phyloP scores from a whole-genome alignment of 2,113 vertebrate species.

The Pachypanchax playfairii region DNA sequence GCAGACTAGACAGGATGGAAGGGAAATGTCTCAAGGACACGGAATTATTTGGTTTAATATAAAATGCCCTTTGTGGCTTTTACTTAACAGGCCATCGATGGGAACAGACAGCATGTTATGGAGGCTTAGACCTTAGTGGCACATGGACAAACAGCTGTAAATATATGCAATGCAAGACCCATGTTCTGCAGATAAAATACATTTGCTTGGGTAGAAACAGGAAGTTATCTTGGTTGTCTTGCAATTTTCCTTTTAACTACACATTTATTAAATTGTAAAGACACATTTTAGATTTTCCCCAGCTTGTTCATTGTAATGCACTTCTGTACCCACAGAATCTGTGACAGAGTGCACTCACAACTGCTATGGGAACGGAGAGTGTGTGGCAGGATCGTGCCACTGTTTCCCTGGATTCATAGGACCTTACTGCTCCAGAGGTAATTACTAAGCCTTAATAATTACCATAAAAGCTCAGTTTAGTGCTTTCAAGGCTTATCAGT shows the following conservation, averaged over 20 bases:
- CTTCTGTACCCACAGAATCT: conserved; percentile 84
- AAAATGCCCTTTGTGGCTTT: conserved; percentile 60
- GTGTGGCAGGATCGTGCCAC: conserved; percentile 94
- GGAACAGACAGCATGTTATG: conserved; percentile 48
- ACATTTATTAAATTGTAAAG: conserved; percentile 42
- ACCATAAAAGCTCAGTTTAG: conserved; percentile 18
- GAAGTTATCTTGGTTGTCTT: conserved; percentile 7
- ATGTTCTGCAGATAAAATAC: conserved; percentile 36
- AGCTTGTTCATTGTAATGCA: conserved; percentile 30
- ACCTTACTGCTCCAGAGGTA: conserved; percentile 97
- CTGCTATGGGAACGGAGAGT: conserved; percentile 98
- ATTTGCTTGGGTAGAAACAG: background rate
- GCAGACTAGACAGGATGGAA: conserved; percentile 37
- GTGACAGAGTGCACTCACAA: conserved; percentile 96
- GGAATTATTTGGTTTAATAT: conserved; percentile 71
- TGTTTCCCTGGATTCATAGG: conserved; percentile 98
- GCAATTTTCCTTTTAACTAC: conserved; percentile 25
- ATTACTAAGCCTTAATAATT: conserved; percentile 26
- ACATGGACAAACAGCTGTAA: conserved; percentile 67
- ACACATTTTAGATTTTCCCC: conserved; percentile 25
- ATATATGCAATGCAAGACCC: conserved; percentile 47
- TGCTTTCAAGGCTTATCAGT: conserved; percentile 15
- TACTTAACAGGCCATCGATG: conserved; percentile 55
- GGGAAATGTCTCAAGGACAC: conserved; percentile 57
- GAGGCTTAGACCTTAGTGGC: conserved; percentile 68